Evolutionary conservation across 2,113 vertebrate species (phyloP), one percentile per base, ranked within the genome.

Genomic region (Melierax canorus): DNA sequence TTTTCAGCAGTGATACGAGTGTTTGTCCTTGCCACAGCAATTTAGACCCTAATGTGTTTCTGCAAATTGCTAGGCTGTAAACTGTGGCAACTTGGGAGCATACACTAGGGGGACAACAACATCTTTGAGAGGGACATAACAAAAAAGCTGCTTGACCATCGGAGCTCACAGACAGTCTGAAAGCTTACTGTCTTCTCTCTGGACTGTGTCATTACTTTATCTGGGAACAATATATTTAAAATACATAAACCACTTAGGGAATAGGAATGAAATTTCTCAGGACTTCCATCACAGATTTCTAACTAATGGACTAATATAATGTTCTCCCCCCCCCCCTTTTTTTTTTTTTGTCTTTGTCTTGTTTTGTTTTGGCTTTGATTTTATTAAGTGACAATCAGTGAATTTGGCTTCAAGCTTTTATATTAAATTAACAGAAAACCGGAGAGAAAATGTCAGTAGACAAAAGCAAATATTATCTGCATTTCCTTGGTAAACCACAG

Each of bases 21-120:
- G 34, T 72, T 60, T 73, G 36, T 60, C 59, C 19, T 34, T 84
- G 84, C 67, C 10, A 23, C 34, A 69, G 41, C 55, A 89, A 66
- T 81, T 94, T 77, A 83, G 62, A 88, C 27, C 10, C 9, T 83
- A 46, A 83, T 48, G 43, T 39, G 50, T 80, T 92, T 69, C 59
- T 91, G 55, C 30, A 95, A 58, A 92, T 83, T 94, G 45, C 45
- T 73, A 60, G 67, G 36, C 36, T 91, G 30, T 55, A 76, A 79
- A 23, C 46, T 60, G 38, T 64, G 30, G 67, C 45, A 76, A 27
- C 36, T 68, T 58, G 43, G 19, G 21, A 86, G 14, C 36, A 86
- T 72, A 66, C 32, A 30, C 1, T 5, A 36, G 46, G 14, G 3
- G 17, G 38, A 90, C 64, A 85, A 76, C n/a, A 77, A 36, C 30